Conservation (phyloP, 2,113 vertebrate genomes). For the Pica pica region DNA sequence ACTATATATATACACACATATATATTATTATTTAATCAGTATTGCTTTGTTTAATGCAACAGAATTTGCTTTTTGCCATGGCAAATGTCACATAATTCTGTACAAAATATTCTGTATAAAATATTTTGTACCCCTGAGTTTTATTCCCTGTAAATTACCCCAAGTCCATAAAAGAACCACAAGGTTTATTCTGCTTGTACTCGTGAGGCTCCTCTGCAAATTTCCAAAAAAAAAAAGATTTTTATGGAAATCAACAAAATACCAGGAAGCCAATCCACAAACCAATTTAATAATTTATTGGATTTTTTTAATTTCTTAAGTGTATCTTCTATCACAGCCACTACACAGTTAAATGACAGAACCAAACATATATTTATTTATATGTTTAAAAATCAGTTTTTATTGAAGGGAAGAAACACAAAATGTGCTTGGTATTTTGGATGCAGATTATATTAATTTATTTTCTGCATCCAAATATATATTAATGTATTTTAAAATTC, state of each 20-base stretch:
- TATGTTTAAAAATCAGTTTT: background rate
- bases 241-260: background rate
- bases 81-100: background rate
- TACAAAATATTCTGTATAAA: background rate
- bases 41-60: background rate
- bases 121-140: background rate
- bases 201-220: background rate
- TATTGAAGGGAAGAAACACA: background rate
- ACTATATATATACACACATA: background rate
- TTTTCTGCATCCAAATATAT: background rate
- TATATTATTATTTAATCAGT: background rate
- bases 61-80: background rate
- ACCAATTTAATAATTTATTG: background rate
- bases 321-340: background rate
- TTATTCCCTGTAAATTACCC: background rate
- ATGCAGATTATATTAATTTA: background rate
- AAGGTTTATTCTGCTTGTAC: background rate
- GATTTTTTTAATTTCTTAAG: background rate
- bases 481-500: background rate
- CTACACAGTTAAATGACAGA: background rate
- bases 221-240: background rate
- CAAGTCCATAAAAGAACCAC: background rate
- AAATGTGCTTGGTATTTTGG: background rate
- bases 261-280: background rate
- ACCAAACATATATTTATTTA: too few species aligned